Evolutionary conservation across 2,797 vertebrate species (phyloP).

Genomic region (Rhincodon typus): DNA sequence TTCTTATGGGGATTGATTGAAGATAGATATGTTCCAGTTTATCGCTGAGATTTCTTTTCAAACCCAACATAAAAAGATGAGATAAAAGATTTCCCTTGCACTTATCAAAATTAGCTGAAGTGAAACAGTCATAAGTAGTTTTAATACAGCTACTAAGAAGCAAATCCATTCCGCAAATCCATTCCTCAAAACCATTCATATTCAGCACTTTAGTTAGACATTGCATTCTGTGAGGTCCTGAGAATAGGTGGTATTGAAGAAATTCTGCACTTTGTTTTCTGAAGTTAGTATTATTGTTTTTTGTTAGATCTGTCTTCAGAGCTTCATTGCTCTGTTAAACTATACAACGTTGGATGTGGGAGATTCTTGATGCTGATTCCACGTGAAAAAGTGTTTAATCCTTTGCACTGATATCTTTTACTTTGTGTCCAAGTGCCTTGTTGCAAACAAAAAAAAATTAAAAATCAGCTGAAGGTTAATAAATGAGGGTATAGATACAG

Average conservation of each 20-base stretch:
- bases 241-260: not conserved
- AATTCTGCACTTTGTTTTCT: not conserved
- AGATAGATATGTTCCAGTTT: not conserved
- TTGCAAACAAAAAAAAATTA: too few relatives aligned
- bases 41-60: not conserved
- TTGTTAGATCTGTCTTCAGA: not conserved
- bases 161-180: not conserved
- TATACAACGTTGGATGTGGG: not conserved
- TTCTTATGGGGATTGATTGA: not conserved
- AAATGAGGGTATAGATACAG: not conserved
- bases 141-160: too few relatives aligned
- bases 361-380: not conserved
- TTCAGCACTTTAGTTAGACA: not conserved
- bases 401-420: too few relatives aligned
- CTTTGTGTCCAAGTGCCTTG: too few relatives aligned
- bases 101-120: not conserved
- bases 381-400: not conserved
- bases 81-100: not conserved
- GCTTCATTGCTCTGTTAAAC: not conserved
- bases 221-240: not conserved
- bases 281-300: not conserved
- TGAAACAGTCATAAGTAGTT: not conserved
- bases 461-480: too few relatives aligned
- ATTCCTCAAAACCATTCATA: not conserved
- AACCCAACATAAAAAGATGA: not conserved